Evolutionary conservation across 2,797 vertebrate genomes (phyloP), one percentile per base, ranked within the genome.

Genomic region (Sciaenops ocellatus): DNA sequence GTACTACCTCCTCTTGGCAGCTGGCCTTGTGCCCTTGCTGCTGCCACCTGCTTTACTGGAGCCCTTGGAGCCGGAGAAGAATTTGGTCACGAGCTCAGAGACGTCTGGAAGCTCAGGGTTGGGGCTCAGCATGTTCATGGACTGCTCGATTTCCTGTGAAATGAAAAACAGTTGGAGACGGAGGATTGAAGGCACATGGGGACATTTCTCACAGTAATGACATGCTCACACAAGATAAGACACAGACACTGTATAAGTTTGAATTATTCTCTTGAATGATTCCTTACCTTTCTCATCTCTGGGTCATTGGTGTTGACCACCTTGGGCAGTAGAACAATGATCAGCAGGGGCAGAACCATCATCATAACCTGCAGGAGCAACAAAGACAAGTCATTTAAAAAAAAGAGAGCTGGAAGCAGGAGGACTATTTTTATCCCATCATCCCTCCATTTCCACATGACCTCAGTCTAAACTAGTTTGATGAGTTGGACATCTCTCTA

Each of bases 51-150:
- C 96, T 88, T 99, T 99, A 93, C 97, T 96, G 62, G 98, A 97
- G 78, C 97, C 96, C 88, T 99, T 99, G 87, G 98, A 98, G 88
- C 94, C 94, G 2, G 97, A 98, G 93, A 99, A 99, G 67, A 99
- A 96, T 93, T 99, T 97, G 87, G 98, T 99, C 98, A 99, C 99
- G 86, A 99, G 98, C 89, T 99, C 98, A 1, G 98, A 99, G 69
- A 99, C 98, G 79, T 99, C 98, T 34, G 98, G 98, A 57, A 99
- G 95, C 87, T 99, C 98, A 0, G 98, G 98, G 94, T 99, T 99
- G 83, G 98, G 98, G 94, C 98, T 99, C 92, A 99, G 90, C 98
- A 99, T 99, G 90, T 99, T 99, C 98, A 99, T 99, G 56, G 98
- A 99, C 90, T 99, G 98, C 81, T 99, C 98, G 97, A 99, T 99